Percentiles rank a stretch among this genome's conserved stretches.
Conservation (phyloP, 2,113 vertebrate species). For the Nyctereutes procyonoides region DNA sequence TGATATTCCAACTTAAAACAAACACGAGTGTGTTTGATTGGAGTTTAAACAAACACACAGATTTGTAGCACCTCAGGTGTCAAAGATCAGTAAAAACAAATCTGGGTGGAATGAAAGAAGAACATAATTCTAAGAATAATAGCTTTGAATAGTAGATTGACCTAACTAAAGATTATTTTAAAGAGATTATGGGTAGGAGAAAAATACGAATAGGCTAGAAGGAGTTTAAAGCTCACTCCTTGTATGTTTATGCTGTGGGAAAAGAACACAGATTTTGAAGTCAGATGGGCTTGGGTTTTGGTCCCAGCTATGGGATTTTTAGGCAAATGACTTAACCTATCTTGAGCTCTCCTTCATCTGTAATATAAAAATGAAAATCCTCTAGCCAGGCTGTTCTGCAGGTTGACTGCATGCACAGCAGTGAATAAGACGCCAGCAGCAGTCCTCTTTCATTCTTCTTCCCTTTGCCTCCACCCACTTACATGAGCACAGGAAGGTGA, state of each 20-base stretch:
- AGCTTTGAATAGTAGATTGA: not conserved
- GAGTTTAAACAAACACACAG: conserved; percentile 46
- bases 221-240: not conserved
- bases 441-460: not conserved
- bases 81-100: conserved; percentile 47
- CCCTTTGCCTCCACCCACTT: not conserved
- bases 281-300: not conserved
- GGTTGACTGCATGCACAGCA: fast-evolving
- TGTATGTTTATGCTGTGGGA: not conserved
- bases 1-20: not conserved
- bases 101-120: conserved; percentile 10
- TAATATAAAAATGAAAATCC: not conserved
- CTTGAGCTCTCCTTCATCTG: not conserved
- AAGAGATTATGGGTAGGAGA: not conserved
- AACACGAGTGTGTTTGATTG: not conserved
- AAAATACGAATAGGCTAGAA: not conserved
- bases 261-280: not conserved
- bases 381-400: not conserved
- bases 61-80: not conserved
- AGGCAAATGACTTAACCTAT: not conserved
- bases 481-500: not conserved
- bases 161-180: not conserved
- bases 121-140: conserved; percentile 7
- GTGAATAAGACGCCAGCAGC: fast-evolving
- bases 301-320: not conserved